phyloP scores from a whole-genome alignment of 2,797 vertebrate species.

The Ispidina picta region DNA sequence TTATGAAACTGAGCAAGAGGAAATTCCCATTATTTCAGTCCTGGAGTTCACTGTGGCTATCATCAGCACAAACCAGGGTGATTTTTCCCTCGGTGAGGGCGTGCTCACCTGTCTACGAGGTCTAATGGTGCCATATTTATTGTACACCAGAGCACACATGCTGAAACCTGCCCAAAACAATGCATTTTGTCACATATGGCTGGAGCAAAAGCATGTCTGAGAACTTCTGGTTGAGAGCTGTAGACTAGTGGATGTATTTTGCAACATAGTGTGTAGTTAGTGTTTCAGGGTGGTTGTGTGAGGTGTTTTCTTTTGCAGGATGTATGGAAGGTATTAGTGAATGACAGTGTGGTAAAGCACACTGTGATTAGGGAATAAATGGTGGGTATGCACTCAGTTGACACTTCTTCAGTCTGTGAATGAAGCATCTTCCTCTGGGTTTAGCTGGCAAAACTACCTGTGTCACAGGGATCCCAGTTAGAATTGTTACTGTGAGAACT shows the following conservation, averaged over 20 bases:
- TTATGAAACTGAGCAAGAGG: slow-evolving; percentile 16
- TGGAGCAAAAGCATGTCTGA: background rate
- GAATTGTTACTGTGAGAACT: background rate
- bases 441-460: background rate
- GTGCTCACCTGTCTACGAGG: background rate
- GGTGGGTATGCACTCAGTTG: background rate
- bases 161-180: background rate
- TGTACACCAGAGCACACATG: background rate
- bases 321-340: background rate
- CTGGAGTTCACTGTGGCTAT: background rate
- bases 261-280: background rate
- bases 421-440: background rate
- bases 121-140: background rate
- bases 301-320: background rate
- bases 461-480: background rate
- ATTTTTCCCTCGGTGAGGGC: background rate
- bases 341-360: background rate
- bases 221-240: background rate
- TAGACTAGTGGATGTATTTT: background rate
- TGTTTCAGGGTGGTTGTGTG: background rate
- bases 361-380: background rate
- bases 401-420: background rate
- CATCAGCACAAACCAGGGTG: background rate
- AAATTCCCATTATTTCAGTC: slow-evolving; percentile 52
- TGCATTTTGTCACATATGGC: background rate